Base-by-base conservation (phyloP, 1,140 invertebrate genomes). In the Mylabris phalerata region DNA sequence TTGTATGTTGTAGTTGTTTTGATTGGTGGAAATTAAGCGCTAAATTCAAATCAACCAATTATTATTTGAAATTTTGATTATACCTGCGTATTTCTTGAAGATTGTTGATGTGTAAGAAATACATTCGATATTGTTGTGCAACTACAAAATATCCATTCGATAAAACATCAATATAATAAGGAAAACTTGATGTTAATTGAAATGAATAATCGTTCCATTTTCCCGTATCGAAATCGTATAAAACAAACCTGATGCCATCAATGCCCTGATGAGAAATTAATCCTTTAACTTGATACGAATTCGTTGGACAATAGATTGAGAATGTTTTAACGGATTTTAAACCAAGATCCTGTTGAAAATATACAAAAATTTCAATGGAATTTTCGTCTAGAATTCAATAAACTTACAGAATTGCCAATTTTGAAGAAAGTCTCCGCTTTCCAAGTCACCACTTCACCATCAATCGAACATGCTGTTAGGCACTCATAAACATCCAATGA, bases 401-500 rank as follows among this genome's bases (percentile, higher is more conserved):
- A 79, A 77, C 51, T 77, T 66, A 69, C 76, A 75, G 49, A 72
- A 66, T 32, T 32, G 7, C 32, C 32, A 10, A 72, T 75, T 64
- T 69, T 73, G 7, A 78, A 68, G 11, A 78, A 79, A 48, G 75
- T 81, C 25, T 75, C 71, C 65, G 75, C 76, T 65, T 80, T 75
- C 82, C 81, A 84, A 48, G 73, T 71, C 25, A 78, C 63, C 3
- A 84, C 39, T 61, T 78, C 73, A 0, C 80, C 82, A 42, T 61
- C 67, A 27, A 72, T 74, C 4, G 80, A 79, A 64, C 82, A 84
- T 4, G 78, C 81, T 13, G 80, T 61, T 25, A 85, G 67, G 48
- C 70, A 70, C 48, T 79, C 76, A 2, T 67, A 52, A 62, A 75
- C 73, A 26, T 77, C 73, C 4, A 75, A 65, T 48, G 76, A 71